phyloP scores from a whole-genome alignment of 2,113 vertebrate species.

The Pontoporia blainvillei region DNA sequence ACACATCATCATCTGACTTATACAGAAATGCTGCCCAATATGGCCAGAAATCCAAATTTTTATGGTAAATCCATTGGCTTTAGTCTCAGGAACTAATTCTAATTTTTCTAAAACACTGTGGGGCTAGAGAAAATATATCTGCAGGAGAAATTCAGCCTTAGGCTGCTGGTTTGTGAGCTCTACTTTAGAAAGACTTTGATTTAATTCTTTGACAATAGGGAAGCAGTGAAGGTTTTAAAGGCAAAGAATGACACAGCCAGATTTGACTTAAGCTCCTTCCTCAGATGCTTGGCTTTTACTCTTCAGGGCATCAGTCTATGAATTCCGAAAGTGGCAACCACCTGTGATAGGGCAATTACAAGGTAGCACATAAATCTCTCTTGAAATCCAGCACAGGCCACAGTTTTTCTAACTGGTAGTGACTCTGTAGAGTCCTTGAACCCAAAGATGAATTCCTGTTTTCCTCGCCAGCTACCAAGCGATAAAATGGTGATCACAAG shows the following conservation, averaged over 20 bases:
- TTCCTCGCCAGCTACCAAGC: not conserved
- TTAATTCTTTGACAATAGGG: not conserved
- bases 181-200: not conserved
- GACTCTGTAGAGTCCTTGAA: constrained; percentile 49
- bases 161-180: not conserved
- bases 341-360: not conserved
- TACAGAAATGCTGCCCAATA: not conserved
- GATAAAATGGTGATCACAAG: not conserved
- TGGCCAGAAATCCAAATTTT: not conserved
- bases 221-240: not conserved
- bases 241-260: not conserved
- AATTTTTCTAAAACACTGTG: not conserved
- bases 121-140: not conserved
- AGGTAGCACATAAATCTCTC: not conserved
- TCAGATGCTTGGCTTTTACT: not conserved
- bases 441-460: not conserved
- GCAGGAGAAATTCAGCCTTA: not conserved
- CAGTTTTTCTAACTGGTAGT: not conserved
- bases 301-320: not conserved
- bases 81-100: not conserved
- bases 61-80: not conserved
- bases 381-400: not conserved
- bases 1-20: not conserved
- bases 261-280: not conserved
- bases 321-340: not conserved